Percentiles rank a stretch among this genome's conserved stretches.
Conservation (phyloP, 2,797 vertebrate species). For the Babyrousa celebensis region DNA sequence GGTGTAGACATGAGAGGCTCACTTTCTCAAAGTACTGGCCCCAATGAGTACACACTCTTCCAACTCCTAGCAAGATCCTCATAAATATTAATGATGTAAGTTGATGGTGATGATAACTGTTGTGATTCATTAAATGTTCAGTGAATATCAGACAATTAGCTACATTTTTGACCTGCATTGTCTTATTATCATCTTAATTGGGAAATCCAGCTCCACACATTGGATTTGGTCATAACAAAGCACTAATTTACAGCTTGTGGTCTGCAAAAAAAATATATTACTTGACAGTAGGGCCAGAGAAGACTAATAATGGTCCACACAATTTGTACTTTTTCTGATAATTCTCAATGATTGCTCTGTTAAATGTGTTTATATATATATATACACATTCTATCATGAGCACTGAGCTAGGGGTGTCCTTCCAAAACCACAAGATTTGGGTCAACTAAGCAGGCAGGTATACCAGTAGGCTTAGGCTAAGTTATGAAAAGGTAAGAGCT, state of each 20-base stretch:
- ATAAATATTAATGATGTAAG: not conserved
- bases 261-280: not conserved
- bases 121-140: not conserved
- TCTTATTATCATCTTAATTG: not conserved
- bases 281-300: not conserved
- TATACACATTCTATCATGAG: not conserved
- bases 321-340: not conserved
- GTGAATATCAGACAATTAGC: not conserved
- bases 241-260: slow-evolving; percentile 23
- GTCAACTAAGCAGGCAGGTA: not conserved
- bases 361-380: not conserved
- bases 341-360: not conserved
- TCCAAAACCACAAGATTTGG: not conserved
- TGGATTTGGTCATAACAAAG: not conserved
- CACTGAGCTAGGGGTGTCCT: not conserved
- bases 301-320: not conserved
- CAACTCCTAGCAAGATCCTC: not conserved
- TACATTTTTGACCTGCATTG: not conserved
- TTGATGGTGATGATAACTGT: not conserved
- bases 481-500: not conserved
- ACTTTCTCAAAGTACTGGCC: not conserved
- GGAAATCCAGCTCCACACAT: slow-evolving; percentile 41
- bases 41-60: not conserved
- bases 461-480: not conserved
- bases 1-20: not conserved